phyloP scores from a whole-genome alignment of 2,113 vertebrate genomes.

The Syngnathus floridae region DNA sequence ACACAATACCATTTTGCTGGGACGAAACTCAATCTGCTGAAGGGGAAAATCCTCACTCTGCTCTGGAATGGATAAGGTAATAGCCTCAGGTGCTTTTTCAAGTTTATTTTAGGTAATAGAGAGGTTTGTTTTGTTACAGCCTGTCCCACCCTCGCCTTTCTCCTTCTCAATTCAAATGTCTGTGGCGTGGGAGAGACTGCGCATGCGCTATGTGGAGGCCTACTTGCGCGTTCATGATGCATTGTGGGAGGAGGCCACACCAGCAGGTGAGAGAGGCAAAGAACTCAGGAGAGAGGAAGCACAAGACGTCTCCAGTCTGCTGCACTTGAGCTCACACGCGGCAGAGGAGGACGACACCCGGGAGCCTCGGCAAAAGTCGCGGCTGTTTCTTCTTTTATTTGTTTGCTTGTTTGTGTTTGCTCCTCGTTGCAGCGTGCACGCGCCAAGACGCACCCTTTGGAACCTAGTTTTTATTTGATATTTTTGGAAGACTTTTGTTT shows the following conservation, averaged over 20 bases:
- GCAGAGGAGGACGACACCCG: conserved; percentile 39
- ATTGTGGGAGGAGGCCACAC: conserved; percentile 52
- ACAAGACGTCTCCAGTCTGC: conserved; percentile 26
- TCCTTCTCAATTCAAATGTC: conserved; percentile 44
- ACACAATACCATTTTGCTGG: conserved; percentile 53
- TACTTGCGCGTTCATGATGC: conserved; percentile 53
- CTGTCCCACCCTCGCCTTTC: conserved; percentile 61
- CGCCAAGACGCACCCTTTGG: conserved; percentile 50
- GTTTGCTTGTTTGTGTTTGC: conserved; percentile 31
- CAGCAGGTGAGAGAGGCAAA: conserved; percentile 66
- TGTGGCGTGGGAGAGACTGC: conserved; percentile 62
- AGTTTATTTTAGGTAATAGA: conserved; percentile 87
- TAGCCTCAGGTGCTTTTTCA: conserved; percentile 80
- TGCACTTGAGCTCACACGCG: conserved; percentile 38
- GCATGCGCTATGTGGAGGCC: conserved; percentile 76
- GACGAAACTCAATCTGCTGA: conserved; percentile 61
- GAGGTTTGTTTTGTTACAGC: conserved; percentile 80
- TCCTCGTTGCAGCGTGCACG: conserved; percentile 31
- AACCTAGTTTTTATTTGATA: conserved; percentile 41
- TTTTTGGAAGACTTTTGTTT: conserved; percentile 42
- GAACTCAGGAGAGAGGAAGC: conserved; percentile 27
- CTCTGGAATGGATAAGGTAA: conserved; percentile 76
- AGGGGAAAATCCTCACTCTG: conserved; percentile 68
- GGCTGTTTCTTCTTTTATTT: conserved; percentile 18
- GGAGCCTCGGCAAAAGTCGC: conserved; percentile 19